phyloP scores from a whole-genome alignment of 2,113 vertebrate genomes.

The Xenopus laevis region DNA sequence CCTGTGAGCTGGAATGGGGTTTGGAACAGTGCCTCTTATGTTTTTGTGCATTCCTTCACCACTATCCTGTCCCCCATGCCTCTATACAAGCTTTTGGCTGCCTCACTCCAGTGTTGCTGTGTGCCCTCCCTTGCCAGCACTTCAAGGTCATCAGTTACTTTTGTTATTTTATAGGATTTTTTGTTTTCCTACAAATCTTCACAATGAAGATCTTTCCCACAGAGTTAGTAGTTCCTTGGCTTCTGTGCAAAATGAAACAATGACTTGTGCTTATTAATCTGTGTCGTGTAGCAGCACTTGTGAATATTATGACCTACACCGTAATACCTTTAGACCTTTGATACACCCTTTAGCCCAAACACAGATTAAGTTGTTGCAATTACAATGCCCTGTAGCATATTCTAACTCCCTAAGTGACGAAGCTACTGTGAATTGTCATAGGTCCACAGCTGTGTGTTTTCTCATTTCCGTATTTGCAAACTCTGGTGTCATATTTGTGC shows the following conservation, averaged over 20 bases:
- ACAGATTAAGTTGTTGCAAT: too few relatives aligned
- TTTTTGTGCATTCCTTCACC: constrained; percentile 54
- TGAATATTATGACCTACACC: too few relatives aligned
- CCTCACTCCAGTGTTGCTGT: constrained; percentile 57
- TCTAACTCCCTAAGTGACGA: too few relatives aligned
- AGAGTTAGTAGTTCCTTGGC: constrained; percentile 44
- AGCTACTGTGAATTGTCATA: too few relatives aligned
- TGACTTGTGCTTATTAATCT: constrained; percentile 51
- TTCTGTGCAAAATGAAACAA: constrained; percentile 59
- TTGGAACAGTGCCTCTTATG: constrained; percentile 64
- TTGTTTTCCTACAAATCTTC: too few relatives aligned
- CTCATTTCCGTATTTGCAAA: too few relatives aligned
- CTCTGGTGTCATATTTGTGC: too few relatives aligned
- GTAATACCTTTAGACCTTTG: too few relatives aligned
- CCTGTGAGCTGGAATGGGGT: constrained; percentile 74
- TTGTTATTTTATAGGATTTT: constrained; percentile 2
- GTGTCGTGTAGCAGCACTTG: too few relatives aligned
- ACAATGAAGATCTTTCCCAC: neutral
- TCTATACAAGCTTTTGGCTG: constrained; percentile 61
- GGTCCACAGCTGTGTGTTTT: too few relatives aligned
- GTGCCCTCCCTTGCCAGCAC: constrained; percentile 56
- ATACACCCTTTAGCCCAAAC: too few relatives aligned
- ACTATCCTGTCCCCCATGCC: constrained; percentile 44
- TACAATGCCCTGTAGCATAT: too few relatives aligned
- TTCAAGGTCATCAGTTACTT: constrained; percentile 54